Conservation (phyloP, 2,113 vertebrate species). For the Phasianus colchicus region DNA sequence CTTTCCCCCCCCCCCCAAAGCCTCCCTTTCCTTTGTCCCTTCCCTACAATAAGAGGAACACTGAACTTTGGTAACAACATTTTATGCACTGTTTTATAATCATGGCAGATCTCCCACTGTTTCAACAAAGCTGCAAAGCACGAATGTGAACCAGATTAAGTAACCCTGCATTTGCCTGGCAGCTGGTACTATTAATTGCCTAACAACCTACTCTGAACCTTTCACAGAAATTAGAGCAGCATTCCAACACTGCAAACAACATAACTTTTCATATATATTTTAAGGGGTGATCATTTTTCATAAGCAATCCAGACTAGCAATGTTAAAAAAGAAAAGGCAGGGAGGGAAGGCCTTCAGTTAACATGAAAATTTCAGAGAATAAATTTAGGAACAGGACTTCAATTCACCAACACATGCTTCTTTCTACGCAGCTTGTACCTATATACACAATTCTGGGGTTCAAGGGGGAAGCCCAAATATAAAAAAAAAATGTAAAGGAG, state of each 20-base stretch:
- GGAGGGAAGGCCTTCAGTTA: rapidly evolving
- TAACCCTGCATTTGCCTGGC: not conserved
- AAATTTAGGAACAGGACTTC: not conserved
- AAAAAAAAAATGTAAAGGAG: not conserved
- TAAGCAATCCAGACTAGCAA: not conserved
- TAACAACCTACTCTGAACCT: not conserved
- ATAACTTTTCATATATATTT: not conserved
- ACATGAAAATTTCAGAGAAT: not conserved
- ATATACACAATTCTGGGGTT: rapidly evolving
- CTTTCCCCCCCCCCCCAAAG: no score
- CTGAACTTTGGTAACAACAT: not conserved
- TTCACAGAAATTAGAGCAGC: not conserved
- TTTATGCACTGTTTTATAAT: not conserved
- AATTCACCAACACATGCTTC: not conserved
- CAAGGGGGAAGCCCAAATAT: not conserved
- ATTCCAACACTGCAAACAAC: not conserved
- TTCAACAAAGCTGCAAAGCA: not conserved
- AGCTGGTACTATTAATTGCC: not conserved
- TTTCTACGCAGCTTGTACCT: not conserved
- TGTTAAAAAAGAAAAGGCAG: rapidly evolving
- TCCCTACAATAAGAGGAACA: not conserved
- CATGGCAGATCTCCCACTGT: not conserved
- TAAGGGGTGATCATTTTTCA: not conserved
- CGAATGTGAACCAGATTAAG: not conserved
- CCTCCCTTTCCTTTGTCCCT: not conserved